These are phyloP conservation scores for Distichodus sexfasciatus DNA, from an alignment of 2,797 vertebrate genomes.

Conservation along the genomic window DNA sequence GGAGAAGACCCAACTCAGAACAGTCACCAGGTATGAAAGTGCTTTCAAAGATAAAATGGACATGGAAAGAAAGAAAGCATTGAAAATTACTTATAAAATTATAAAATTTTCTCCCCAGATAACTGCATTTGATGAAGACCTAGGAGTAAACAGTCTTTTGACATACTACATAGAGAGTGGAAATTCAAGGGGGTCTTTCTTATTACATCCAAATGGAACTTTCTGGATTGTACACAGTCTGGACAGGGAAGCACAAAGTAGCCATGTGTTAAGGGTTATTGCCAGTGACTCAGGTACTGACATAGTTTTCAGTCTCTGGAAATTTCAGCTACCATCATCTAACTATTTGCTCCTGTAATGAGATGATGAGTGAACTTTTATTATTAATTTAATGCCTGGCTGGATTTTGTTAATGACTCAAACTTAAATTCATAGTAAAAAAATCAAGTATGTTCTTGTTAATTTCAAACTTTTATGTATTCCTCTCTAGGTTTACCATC, in stretches of 20 bases:
- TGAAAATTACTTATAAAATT: background rate
- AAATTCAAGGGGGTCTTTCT: conserved; percentile 62
- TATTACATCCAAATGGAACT: conserved; percentile 62
- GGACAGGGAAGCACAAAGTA: conserved; percentile 65
- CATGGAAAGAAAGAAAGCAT: background rate
- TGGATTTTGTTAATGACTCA: no score
- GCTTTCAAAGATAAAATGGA: background rate
- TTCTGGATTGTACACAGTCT: conserved; percentile 64
- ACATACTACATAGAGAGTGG: conserved; percentile 62
- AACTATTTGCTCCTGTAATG: no score
- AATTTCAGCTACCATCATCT: background rate
- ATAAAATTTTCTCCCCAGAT: conserved; percentile 57
- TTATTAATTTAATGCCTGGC: no score
- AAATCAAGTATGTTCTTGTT: no score
- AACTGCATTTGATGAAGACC: conserved; percentile 71
- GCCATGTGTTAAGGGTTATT: conserved; percentile 60
- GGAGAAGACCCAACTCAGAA: conserved; percentile 55
- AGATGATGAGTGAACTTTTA: no score
- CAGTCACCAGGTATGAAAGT: conserved; percentile 61
- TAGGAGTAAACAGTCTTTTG: conserved; percentile 66
- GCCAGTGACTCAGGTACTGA: conserved; percentile 75
- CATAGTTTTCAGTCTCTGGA: background rate
- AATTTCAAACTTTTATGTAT: no score
- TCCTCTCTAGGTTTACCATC: conserved; percentile 63
- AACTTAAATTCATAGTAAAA: no score